A percentile compares a stretch with the other conserved stretches of the same genome.
These are phyloP conservation scores for Drosophila leontia DNA, from an alignment of 1,140 invertebrate genomes.

Conservation along the genomic window DNA sequence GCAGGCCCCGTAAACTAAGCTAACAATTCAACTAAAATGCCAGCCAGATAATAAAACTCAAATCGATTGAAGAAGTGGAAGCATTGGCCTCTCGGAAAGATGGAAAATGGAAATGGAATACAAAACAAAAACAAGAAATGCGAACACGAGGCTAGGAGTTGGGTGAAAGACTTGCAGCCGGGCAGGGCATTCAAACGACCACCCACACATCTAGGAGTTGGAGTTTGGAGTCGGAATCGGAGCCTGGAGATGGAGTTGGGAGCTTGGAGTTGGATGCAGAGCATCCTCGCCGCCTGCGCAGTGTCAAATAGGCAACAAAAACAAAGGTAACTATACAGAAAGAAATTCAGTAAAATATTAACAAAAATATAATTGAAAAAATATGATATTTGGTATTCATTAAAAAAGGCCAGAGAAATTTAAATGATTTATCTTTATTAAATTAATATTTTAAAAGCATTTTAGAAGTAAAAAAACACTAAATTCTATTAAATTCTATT, in stretches of 20 bases:
- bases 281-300: constrained; percentile 81
- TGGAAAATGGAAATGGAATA: constrained; percentile 75
- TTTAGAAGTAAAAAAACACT: background rate
- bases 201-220: constrained; percentile 50
- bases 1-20: constrained; percentile 63
- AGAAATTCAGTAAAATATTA: background rate
- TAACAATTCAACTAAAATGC: constrained; percentile 82
- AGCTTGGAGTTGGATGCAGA: constrained; percentile 55
- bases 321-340: constrained; percentile 18
- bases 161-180: constrained; percentile 48
- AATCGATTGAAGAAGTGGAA: constrained; percentile 65
- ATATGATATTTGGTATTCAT: background rate
- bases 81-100: constrained; percentile 34
- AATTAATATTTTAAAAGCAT: background rate
- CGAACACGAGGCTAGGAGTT: constrained; percentile 55
- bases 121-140: constrained; percentile 46
- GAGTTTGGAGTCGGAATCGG: constrained; percentile 15
- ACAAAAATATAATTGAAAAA: background rate
- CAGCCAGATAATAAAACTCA: constrained; percentile 80
- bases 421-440: too few relatives aligned
- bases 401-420: background rate
- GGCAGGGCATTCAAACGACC: constrained; percentile 54
- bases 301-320: constrained; percentile 76
- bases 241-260: constrained; percentile 30
- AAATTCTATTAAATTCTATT: background rate